These are phyloP conservation scores for Glaucomys volans DNA, from an alignment of 2,113 vertebrate species.

Conservation along the genomic window DNA sequence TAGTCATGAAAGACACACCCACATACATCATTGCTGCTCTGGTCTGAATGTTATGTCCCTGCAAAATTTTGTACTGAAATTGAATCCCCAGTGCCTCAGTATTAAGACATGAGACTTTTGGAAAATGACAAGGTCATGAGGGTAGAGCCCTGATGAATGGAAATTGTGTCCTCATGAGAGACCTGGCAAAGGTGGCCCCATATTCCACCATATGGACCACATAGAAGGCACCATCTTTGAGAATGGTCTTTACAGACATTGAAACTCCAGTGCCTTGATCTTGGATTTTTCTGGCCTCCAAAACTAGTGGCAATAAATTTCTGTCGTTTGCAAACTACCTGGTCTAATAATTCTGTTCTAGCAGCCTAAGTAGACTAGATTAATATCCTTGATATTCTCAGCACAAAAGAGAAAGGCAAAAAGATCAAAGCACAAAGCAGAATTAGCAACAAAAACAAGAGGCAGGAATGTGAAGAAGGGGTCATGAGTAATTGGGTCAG, in stretches of 20 bases:
- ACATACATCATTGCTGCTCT: neutral
- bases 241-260: neutral
- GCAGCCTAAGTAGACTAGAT: no score
- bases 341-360: neutral
- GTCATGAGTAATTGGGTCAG: no score
- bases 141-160: no score
- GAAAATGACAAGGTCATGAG: neutral
- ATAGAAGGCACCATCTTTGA: neutral
- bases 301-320: neutral
- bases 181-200: fast-evolving
- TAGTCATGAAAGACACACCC: neutral
- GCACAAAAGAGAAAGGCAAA: neutral
- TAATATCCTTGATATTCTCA: neutral
- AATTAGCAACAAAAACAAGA: neutral
- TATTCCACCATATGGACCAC: neutral
- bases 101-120: neutral
- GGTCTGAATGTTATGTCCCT: neutral
- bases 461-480: neutral
- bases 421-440: neutral
- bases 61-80: neutral
- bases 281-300: neutral
- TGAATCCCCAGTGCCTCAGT: neutral
- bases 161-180: neutral
- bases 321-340: neutral
- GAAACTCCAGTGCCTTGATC: no score